Base-by-base conservation (phyloP, 2,888 invertebrate species). In the Ernsta delagoae region DNA sequence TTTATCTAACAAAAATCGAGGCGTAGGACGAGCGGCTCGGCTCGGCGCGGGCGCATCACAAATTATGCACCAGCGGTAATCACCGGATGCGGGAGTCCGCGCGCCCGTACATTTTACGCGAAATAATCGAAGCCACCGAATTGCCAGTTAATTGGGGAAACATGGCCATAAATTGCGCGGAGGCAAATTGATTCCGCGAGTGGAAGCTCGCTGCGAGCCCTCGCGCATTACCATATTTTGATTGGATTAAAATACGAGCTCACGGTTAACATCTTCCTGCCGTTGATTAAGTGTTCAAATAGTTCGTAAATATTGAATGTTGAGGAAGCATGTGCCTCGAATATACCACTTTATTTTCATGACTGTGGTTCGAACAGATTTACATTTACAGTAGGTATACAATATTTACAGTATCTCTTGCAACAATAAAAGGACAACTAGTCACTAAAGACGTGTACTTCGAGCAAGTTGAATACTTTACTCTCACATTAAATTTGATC, bases 61-160 rank as follows among this genome's bases (percentile, higher is more conserved):
- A 91, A 91, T 92, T 90, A 90, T 90, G 86, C 85, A 80, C 81
- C 82, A 82, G 84, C 81, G 87, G 83, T 92, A 93, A 93, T 92
- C 88, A 87, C 92, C 92, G 93, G 93, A 93, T 93, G 93, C 92
- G 92, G 92, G 92, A 90, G 89, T 88, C 67, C 67, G 67, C 67
- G 54, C 90, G 87, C 89, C 90, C 90, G 89, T 88, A 88, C 90
- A 85, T 90, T 89, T 89, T 87, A 88, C 85, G 90, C 92, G 87
- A 91, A 92, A 92, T 90, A 89, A 92, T 90, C 91, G 89, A 88
- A 90, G 90, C 92, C 90, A 91, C 92, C 90, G 92, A 92, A 92
- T 92, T 89, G 90, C 86, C 90, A 88, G 91, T 90, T 93, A 92
- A 93, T 93, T 92, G 91, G 86, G 80, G 86, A 85, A 88, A 90